phyloP scores from a whole-genome alignment of 2,113 vertebrate species.

The Falcunculus frontatus region DNA sequence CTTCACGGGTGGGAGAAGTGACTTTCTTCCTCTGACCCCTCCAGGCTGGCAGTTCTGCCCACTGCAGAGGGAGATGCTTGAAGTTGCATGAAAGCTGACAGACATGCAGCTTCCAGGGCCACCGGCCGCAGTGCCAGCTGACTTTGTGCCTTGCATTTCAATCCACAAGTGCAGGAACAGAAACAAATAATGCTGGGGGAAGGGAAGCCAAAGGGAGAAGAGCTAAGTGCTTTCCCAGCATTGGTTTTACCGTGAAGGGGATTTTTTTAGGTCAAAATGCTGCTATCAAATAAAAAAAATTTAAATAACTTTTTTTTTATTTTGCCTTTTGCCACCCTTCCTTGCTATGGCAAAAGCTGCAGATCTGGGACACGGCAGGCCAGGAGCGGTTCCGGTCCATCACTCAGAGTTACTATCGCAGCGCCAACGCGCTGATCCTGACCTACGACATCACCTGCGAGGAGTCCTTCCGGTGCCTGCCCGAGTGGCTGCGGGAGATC shows the following conservation, averaged over 20 bases:
- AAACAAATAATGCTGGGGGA: background rate
- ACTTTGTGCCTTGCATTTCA: constrained; percentile 30
- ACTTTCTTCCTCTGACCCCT: background rate
- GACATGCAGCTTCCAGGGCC: background rate
- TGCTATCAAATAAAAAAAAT: background rate
- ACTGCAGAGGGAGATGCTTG: background rate
- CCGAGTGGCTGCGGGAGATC: constrained; percentile 96
- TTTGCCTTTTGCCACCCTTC: background rate
- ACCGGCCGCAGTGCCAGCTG: background rate
- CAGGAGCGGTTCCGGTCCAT: constrained; percentile 98
- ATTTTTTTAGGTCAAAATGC: background rate
- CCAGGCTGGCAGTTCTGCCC: background rate
- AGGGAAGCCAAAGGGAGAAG: background rate
- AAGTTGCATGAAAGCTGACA: background rate
- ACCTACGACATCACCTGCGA: constrained; percentile 99
- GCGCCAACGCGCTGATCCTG: constrained; percentile 95
- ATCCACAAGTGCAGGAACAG: background rate
- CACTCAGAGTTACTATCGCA: constrained; percentile 98
- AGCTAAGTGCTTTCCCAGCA: background rate
- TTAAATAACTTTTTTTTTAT: background rate
- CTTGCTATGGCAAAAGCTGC: constrained; percentile 75
- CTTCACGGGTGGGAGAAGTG: background rate
- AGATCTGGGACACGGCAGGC: constrained; percentile 99
- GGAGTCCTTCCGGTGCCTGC: constrained; percentile 97
- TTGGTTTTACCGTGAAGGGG: background rate